Base-by-base conservation (phyloP, 2,888 invertebrate genomes). In the Lissocephala sabroskyi region DNA sequence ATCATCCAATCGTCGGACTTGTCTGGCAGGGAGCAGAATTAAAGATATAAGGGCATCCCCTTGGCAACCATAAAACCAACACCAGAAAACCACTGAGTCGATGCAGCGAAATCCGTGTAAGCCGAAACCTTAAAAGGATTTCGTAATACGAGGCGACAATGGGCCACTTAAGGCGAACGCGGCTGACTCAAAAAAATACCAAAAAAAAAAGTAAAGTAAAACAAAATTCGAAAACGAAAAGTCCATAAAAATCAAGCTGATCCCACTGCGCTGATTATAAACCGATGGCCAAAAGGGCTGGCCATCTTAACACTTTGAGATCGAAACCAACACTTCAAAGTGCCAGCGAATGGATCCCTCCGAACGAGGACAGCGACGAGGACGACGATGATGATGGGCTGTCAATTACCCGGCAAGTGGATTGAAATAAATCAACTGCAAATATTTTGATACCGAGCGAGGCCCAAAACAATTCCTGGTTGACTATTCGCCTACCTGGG, bases 111-210 rank as follows among this genome's bases (percentile, higher is more conserved):
- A 41, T 42, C 48, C 30, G 42, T 42, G 48, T 48, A 40, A 43
- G 42, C 23, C 36, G 42, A 48, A 42, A 43, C 48, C 48, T 42
- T 48, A 48, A 48, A 48, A 48, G 48, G 48, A 48, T 48, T 48
- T 48, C 39, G 48, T 48, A 48, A 48, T 48, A 36, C 39, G 48
- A 42, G 39, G 48, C 42, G 48, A 43, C 48, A 48, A 48, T 47
- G 47, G 41, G 47, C 18, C 41, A 47, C 47, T 41, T 41, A 35
- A 46, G 40, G 26, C 28, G 18, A 28, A 9, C 17, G 40, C 46
- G 18, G 36, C 41, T 18, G 41, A 33, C 36, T 23, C 3, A 37
- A 41, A 26, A 47, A 35, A 28, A 39, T 19, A 36, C 35, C 11
- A 11, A 30, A 23, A 23, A 23, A 23, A 23, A 23, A 7, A 23